Conservation (phyloP, 64 coral and sea anemone species). For the Pachyseris speciosa region DNA sequence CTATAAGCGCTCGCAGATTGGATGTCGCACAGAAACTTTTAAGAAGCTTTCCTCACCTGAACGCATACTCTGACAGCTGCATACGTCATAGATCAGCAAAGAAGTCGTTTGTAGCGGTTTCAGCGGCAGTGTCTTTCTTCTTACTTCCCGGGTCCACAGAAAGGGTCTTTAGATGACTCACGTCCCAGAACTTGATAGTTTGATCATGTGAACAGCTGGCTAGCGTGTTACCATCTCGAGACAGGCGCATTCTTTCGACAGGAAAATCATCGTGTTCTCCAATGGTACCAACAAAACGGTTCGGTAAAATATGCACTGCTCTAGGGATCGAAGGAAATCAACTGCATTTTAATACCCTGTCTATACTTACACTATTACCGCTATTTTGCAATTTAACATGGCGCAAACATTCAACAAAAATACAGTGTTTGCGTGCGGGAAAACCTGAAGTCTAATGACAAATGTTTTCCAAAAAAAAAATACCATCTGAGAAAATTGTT, state of each 20-base stretch:
- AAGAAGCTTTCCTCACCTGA: no score
- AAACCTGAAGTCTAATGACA: no score
- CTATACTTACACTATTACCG: no score
- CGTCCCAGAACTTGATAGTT: conserved; percentile 88
- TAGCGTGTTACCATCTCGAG: conserved; percentile 66
- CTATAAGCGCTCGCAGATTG: no score
- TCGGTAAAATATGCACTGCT: conserved; percentile 91
- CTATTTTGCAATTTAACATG: no score
- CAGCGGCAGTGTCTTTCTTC: conserved; percentile 26
- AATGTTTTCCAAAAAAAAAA: no score
- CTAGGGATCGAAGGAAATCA: conserved; percentile 3
- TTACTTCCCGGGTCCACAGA: conserved; percentile 50
- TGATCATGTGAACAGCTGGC: conserved; percentile 97
- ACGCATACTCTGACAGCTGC: neutral
- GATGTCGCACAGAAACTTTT: no score
- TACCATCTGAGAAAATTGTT: no score
- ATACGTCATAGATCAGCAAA: conserved; percentile 84
- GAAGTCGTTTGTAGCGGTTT: conserved; percentile 60
- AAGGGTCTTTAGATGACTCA: conserved; percentile 68
- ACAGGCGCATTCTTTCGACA: conserved; percentile 88
- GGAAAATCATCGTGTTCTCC: conserved; percentile 94
- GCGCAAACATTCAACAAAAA: no score
- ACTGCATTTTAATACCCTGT: no score
- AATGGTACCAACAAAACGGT: conserved; percentile 80
- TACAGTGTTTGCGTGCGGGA: no score